Evolutionary conservation across 2,113 vertebrate species (phyloP), one percentile per base, ranked within the genome.

Genomic region (Collichthys lucidus): DNA sequence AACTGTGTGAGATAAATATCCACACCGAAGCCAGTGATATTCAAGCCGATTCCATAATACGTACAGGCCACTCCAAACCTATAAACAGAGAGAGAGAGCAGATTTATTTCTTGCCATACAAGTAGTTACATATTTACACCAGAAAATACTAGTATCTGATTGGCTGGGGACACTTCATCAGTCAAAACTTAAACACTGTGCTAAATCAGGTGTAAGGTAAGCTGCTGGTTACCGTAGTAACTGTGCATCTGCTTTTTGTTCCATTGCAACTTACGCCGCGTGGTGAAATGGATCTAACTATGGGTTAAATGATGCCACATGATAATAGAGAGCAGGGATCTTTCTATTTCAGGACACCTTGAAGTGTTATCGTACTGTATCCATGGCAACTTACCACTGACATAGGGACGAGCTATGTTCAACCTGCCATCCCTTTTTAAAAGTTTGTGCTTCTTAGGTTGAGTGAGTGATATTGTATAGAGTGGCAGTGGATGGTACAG

Each of bases 1-100:
- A 94, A 93, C 85, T 94, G 92, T 16, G 93, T 94, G 42, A 94
- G 71, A 69, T 93, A 93, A 73, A 95, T 81, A 68, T 89, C 92
- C n/a, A 90, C 60, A 14, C 91, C 92, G 60, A 94, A 94, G 17
- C 88, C 90, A 12, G 24, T 20, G 3, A 93, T 56, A 50, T 94
- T 94, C 7, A 95, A 74, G 67, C 90, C 90, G 67, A 94, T 94
- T 44, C 91, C 93, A 1, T 94, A 95, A 66, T 94, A 95, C 0
- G 88, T 83, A 29, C 75, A 88, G 26, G 86, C 83, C 59, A 91
- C 67, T 19, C 65, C 86, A 72, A 88, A 90, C 92, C 92, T 92
- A 26, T 0, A 1, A 57, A 67, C 2, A 78, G 8, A 55, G 69
- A 11, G n/a, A n/a, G 15, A 47, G 24, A 76, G 9, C 5, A 31